A percentile compares a stretch with the other conserved stretches of the same genome.
phyloP scores from a whole-genome alignment of 2,113 vertebrate species.

The Lipophrys pholis region DNA sequence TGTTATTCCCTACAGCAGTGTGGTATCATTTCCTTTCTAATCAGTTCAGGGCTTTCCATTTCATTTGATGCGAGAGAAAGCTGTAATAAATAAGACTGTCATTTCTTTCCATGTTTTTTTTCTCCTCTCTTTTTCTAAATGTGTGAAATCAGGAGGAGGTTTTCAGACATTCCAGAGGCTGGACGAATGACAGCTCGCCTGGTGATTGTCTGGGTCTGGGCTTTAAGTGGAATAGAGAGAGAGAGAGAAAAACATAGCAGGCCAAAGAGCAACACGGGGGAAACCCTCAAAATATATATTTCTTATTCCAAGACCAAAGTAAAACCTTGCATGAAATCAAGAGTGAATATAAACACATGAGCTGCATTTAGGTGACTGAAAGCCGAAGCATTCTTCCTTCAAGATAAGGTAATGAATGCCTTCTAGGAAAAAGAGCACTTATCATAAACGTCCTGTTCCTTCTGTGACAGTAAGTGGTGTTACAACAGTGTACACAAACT shows the following conservation, averaged over 20 bases:
- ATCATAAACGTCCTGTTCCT: background rate
- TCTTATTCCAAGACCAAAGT: slow-evolving; percentile 29
- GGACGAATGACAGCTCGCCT: slow-evolving; percentile 75
- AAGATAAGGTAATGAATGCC: background rate
- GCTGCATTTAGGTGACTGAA: background rate
- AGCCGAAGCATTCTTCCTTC: background rate
- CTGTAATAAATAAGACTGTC: slow-evolving; percentile 12
- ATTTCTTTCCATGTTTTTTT: background rate
- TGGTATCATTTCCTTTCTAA: slow-evolving; percentile 16
- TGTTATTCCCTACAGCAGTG: slow-evolving; percentile 31
- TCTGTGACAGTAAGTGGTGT: slow-evolving; percentile 14
- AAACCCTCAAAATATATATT: slow-evolving; percentile 48
- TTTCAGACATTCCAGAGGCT: slow-evolving; percentile 74
- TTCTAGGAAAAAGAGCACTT: background rate
- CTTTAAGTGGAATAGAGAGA: slow-evolving; percentile 48
- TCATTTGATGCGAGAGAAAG: slow-evolving; percentile 14
- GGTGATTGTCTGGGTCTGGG: slow-evolving; percentile 73
- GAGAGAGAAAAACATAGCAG: slow-evolving; percentile 54
- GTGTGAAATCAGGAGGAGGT: slow-evolving; percentile 57
- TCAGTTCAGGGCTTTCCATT: slow-evolving; percentile 2
- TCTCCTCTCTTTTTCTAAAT: background rate
- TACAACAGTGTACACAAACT: slow-evolving; percentile 7
- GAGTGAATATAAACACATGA: slow-evolving; percentile 18
- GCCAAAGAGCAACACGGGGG: slow-evolving; percentile 66
- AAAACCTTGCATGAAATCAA: slow-evolving; percentile 3